A percentile compares a stretch with the other conserved stretches of the same genome.
Conservation (phyloP, 2,888 invertebrate species). For the Coenonympha arcania region DNA sequence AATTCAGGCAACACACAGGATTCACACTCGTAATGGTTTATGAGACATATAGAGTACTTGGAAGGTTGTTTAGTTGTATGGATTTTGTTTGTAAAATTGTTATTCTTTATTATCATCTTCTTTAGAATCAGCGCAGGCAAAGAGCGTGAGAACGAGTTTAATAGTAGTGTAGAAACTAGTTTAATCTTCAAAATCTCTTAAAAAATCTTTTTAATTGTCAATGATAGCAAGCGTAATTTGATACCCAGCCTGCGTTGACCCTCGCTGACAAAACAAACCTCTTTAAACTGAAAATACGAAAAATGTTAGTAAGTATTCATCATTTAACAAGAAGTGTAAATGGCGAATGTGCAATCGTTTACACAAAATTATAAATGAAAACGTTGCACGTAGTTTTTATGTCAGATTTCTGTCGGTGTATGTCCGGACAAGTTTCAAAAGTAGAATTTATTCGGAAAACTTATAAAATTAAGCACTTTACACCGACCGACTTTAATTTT, state of each 20-base stretch:
- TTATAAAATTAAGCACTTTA: too few species aligned
- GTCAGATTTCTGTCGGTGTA: background rate
- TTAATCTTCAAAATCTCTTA: too few species aligned
- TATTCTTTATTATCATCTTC: too few species aligned
- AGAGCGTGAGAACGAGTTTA: too few species aligned
- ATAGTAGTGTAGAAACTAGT: too few species aligned
- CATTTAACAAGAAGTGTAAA: slow-evolving; percentile 11
- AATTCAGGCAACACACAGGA: slow-evolving; percentile 13
- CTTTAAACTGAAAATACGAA: background rate
- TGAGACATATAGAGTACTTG: slow-evolving; percentile 14
- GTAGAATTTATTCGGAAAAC: too few species aligned
- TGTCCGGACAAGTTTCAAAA: too few species aligned
- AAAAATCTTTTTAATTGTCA: too few species aligned
- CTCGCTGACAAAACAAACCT: slow-evolving; percentile 1
- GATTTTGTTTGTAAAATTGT: background rate
- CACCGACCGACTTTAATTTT: too few species aligned
- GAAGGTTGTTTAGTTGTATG: background rate
- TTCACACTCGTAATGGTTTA: slow-evolving; percentile 13
- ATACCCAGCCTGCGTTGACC: too few species aligned
- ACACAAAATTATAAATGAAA: background rate
- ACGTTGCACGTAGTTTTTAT: background rate
- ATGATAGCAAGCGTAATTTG: too few species aligned
- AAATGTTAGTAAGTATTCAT: background rate
- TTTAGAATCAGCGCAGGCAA: too few species aligned
- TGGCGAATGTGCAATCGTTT: slow-evolving; percentile 32